Percentiles rank a stretch among this genome's conserved stretches.
phyloP scores from a whole-genome alignment of 2,797 vertebrate species.

The Nasua narica region DNA sequence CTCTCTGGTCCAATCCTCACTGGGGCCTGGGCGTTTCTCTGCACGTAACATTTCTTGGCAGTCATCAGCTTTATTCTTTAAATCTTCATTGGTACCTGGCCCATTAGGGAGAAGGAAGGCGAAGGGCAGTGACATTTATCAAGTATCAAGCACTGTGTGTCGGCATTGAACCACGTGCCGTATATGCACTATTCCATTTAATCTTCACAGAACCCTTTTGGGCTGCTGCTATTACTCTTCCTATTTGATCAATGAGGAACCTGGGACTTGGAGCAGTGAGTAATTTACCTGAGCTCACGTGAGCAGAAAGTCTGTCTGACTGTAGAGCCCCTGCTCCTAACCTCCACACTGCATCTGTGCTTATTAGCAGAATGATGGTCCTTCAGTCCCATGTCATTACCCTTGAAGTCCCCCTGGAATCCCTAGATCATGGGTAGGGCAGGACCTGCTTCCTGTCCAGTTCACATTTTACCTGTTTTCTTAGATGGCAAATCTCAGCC shows the following conservation, averaged over 20 bases:
- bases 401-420: neutral
- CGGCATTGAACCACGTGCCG: neutral
- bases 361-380: neutral
- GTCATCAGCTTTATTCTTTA: neutral
- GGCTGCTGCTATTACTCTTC: neutral
- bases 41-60: neutral
- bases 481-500: neutral
- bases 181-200: fast-evolving
- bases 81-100: neutral
- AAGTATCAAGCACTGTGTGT: neutral
- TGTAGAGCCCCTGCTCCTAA: neutral
- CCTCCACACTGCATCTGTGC: fast-evolving
- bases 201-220: neutral
- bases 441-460: neutral
- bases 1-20: neutral
- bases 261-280: neutral
- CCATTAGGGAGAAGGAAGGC: neutral
- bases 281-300: neutral
- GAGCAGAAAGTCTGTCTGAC: neutral
- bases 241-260: neutral
- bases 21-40: neutral
- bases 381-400: neutral
- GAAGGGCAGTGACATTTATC: neutral
- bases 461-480: neutral
- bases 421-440: neutral